phyloP scores from a whole-genome alignment of 2,888 invertebrate species.

The Hymenopus coronatus region DNA sequence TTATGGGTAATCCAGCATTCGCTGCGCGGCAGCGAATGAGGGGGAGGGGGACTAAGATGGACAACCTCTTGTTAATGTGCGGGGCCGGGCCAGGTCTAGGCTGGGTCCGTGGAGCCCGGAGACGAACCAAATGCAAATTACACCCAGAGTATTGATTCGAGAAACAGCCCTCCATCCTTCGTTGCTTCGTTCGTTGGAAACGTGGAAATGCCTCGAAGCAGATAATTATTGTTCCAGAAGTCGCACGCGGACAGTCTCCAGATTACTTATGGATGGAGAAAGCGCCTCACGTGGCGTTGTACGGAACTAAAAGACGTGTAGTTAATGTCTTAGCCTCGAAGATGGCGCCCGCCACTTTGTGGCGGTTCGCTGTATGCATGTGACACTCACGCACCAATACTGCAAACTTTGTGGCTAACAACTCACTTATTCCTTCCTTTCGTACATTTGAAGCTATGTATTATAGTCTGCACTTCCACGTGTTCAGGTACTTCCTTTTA shows the following conservation, averaged over 20 bases:
- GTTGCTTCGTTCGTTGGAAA: constrained; percentile 27
- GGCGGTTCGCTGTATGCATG: not conserved
- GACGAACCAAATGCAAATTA: constrained; percentile 34
- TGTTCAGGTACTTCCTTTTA: too few species aligned
- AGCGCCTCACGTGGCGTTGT: constrained; percentile 9
- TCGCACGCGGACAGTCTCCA: constrained; percentile 29
- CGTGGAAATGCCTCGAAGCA: constrained; percentile 33
- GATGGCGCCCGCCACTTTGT: not conserved
- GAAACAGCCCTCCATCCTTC: constrained; percentile 25
- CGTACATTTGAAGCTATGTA: too few species aligned
- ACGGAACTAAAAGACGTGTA: not conserved
- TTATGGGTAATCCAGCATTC: constrained; percentile 19
- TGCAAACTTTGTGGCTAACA: not conserved
- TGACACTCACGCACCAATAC: not conserved
- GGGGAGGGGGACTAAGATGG: constrained; percentile 28
- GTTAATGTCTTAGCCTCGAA: not conserved
- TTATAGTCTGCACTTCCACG: too few species aligned
- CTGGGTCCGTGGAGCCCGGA: constrained; percentile 24
- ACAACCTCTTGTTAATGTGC: constrained; percentile 32
- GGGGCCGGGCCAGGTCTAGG: constrained; percentile 18
- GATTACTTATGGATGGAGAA: constrained; percentile 20
- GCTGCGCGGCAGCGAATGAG: not conserved
- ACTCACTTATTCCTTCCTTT: not conserved
- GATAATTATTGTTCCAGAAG: constrained; percentile 33
- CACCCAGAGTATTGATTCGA: constrained; percentile 32